These are phyloP conservation scores for Melanostoma scalare DNA, from an alignment of 2,888 invertebrate species.

Conservation along the genomic window DNA sequence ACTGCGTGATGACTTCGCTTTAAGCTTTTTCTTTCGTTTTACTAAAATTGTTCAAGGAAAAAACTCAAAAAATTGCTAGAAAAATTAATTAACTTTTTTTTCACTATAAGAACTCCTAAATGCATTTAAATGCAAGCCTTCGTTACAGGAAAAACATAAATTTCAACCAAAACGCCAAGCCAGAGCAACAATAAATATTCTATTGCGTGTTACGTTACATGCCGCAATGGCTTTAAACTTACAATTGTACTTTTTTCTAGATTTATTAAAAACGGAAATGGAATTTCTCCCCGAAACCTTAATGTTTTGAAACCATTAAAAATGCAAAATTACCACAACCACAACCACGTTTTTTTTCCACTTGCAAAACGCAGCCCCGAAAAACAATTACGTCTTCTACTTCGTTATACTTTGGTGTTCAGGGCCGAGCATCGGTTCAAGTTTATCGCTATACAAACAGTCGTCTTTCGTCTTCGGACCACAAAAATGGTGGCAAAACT, in stretches of 20 bases:
- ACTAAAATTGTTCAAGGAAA: no score
- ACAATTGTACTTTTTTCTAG: constrained; percentile 41
- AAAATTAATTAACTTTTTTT: no score
- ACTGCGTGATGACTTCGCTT: no score
- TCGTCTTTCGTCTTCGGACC: constrained; percentile 55
- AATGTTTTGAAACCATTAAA: constrained; percentile 58
- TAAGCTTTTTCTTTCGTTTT: no score
- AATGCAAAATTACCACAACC: constrained; percentile 60
- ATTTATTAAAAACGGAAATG: constrained; percentile 73
- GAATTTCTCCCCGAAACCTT: constrained; percentile 53
- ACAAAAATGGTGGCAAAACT: constrained; percentile 2
- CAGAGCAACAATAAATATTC: constrained; percentile 56
- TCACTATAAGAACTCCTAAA: background rate
- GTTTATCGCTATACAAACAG: constrained; percentile 66
- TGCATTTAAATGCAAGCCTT: background rate
- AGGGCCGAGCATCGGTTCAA: constrained; percentile 22
- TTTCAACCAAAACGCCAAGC: background rate
- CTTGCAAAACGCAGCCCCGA: constrained; percentile 53
- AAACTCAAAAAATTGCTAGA: no score
- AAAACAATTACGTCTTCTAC: constrained; percentile 63
- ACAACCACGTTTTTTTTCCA: constrained; percentile 39
- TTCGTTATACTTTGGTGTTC: constrained; percentile 1
- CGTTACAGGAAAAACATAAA: background rate
- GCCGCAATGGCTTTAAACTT: constrained; percentile 22
- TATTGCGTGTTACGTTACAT: constrained; percentile 58